Percentiles rank a stretch among this genome's conserved stretches.
phyloP scores from a whole-genome alignment of 2,888 invertebrate species.

The Eristalis arbustorum region DNA sequence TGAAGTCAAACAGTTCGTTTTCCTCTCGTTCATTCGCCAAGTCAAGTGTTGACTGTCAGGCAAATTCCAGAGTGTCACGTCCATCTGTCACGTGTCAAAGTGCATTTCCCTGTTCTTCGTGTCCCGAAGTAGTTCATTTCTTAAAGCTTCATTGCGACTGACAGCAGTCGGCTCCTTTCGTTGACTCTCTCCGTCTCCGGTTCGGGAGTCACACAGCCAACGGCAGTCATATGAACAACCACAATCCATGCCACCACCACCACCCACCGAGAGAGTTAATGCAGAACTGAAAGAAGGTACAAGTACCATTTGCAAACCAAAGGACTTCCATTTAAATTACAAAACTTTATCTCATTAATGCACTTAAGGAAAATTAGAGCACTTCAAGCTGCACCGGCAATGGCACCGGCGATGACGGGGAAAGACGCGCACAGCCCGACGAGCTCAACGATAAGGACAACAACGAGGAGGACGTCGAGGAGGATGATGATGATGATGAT shows the following conservation, averaged over 20 bases:
- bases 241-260: not conserved
- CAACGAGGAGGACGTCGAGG: not conserved
- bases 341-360: conserved; percentile 54
- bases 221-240: not conserved
- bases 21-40: not conserved
- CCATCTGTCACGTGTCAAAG: not conserved
- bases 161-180: not conserved
- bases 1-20: not conserved
- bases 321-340: conserved; percentile 36
- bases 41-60: not conserved
- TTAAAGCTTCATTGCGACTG: not conserved
- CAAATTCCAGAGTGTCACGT: not conserved
- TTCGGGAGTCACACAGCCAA: not conserved
- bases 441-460: not conserved
- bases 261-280: not conserved
- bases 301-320: conserved; percentile 12
- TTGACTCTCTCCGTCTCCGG: too few relatives aligned
- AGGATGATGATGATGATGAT: not conserved
- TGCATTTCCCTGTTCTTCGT: not conserved
- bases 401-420: not conserved
- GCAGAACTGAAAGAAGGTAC: not conserved
- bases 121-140: not conserved
- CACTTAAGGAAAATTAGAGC: conserved; percentile 40
- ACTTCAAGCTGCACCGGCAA: conserved; percentile 15
- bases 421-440: too few relatives aligned